Conservation (phyloP, 2,113 vertebrate species). For the Pangasianodon gigas region DNA sequence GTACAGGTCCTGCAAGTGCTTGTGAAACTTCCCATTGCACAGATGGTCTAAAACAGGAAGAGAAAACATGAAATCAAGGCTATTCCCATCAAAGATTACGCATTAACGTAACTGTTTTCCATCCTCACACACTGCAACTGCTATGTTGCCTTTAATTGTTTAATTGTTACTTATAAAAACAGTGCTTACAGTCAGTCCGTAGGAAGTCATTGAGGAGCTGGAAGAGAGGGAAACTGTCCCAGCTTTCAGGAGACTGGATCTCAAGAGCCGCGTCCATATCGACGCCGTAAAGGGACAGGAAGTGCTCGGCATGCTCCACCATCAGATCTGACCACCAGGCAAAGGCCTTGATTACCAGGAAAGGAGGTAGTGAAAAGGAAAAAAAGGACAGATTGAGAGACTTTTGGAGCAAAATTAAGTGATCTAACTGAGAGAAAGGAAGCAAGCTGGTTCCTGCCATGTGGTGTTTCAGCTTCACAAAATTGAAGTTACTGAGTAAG, state of each 20-base stretch:
- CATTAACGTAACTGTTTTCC: neutral
- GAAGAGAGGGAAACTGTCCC: slow-evolving; percentile 99
- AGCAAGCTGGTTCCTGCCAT: slow-evolving; percentile 39
- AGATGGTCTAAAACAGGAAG: slow-evolving; percentile 84
- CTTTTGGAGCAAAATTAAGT: slow-evolving; percentile 19
- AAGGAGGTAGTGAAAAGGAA: slow-evolving; percentile 2
- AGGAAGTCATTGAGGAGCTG: slow-evolving; percentile 99
- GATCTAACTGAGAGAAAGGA: neutral
- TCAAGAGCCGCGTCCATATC: slow-evolving; percentile 98
- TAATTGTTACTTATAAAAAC: neutral
- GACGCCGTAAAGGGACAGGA: slow-evolving; percentile 93
- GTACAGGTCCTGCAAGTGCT: slow-evolving; percentile 99
- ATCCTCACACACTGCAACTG: neutral
- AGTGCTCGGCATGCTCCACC: slow-evolving; percentile 98
- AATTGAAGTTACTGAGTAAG: slow-evolving; percentile 6
- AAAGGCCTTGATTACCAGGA: slow-evolving; percentile 85
- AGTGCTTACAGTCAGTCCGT: slow-evolving; percentile 89
- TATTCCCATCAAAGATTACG: neutral
- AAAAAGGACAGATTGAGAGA: slow-evolving; percentile 13
- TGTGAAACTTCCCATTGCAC: slow-evolving; percentile 99
- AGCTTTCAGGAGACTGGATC: slow-evolving; percentile 95
- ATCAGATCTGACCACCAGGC: slow-evolving; percentile 99
- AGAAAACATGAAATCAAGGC: neutral
- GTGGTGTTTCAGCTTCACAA: slow-evolving; percentile 7
- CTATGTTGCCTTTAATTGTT: neutral